phyloP scores from a whole-genome alignment of 2,888 invertebrate genomes.

The Brachyptera risi region DNA sequence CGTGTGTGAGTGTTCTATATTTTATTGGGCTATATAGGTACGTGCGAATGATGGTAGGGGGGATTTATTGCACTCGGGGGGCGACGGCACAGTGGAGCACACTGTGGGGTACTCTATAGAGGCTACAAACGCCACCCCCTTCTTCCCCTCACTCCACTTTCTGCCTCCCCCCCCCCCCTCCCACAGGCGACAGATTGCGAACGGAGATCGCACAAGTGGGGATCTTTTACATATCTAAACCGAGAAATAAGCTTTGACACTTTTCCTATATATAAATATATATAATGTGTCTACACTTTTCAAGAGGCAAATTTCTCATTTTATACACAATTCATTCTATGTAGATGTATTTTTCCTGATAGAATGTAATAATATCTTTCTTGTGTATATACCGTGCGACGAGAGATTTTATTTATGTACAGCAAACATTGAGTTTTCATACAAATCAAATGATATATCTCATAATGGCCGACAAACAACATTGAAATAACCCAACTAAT shows the following conservation, averaged over 20 bases:
- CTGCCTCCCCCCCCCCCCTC: background rate
- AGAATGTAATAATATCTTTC: constrained; percentile 8
- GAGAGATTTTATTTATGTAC: background rate
- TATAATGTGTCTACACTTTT: too few relatives aligned
- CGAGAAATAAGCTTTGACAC: constrained; percentile 15
- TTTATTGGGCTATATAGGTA: constrained; percentile 3
- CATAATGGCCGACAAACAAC: constrained; percentile 4
- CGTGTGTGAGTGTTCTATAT: background rate
- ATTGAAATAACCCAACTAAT: background rate
- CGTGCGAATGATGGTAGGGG: constrained; percentile 2
- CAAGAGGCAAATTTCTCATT: constrained; percentile 16
- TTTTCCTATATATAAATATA: background rate
- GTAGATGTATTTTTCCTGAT: background rate
- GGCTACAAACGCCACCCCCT: background rate
- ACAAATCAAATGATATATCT: too few relatives aligned
- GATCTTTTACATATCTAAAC: constrained; percentile 1
- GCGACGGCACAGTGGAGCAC: background rate
- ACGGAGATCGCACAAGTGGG: constrained; percentile 14
- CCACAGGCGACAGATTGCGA: constrained; percentile 13
- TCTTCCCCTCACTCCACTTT: background rate
- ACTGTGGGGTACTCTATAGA: too few relatives aligned
- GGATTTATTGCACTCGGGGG: constrained; percentile 12
- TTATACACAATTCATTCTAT: constrained; percentile 4
- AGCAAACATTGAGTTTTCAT: too few relatives aligned
- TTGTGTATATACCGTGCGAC: background rate